Conservation (phyloP, 2,888 invertebrate species). For the Leucania comma region DNA sequence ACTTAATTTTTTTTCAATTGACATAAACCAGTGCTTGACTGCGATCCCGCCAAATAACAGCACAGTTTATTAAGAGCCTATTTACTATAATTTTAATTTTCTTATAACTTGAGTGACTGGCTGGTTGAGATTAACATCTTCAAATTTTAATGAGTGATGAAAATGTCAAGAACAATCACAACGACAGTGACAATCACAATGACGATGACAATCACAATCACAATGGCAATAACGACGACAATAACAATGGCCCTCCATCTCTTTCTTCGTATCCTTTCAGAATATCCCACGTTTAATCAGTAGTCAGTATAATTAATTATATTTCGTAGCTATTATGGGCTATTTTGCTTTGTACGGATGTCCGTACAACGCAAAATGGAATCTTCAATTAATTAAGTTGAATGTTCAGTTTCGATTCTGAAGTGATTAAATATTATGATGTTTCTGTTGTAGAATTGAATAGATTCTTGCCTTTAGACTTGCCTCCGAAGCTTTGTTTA, state of each 20-base stretch:
- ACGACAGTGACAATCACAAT: too few relatives aligned
- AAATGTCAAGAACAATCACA: too few relatives aligned
- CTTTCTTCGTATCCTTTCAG: not conserved
- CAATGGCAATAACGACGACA: not conserved
- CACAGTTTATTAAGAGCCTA: too few relatives aligned
- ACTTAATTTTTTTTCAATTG: too few relatives aligned
- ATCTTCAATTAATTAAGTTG: constrained; percentile 12
- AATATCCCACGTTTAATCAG: not conserved
- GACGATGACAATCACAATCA: too few relatives aligned
- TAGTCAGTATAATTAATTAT: constrained; percentile 21
- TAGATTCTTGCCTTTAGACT: constrained; percentile 2
- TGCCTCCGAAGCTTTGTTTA: not conserved
- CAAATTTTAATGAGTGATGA: too few relatives aligned
- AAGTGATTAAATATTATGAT: constrained; percentile 9
- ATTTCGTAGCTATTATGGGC: constrained; percentile 17
- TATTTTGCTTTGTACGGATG: too few relatives aligned
- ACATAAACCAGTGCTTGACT: too few relatives aligned
- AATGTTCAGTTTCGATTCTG: constrained; percentile 3
- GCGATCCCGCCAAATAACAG: too few relatives aligned
- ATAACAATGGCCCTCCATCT: not conserved
- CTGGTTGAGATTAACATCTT: too few relatives aligned
- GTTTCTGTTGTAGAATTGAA: constrained; percentile 12
- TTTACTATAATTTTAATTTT: too few relatives aligned
- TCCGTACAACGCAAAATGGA: constrained; percentile 14
- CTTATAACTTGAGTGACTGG: too few relatives aligned